Evolutionary conservation across 2,113 vertebrate genomes (phyloP), one percentile per base, ranked within the genome.

Genomic region (Axis porcinus): DNA sequence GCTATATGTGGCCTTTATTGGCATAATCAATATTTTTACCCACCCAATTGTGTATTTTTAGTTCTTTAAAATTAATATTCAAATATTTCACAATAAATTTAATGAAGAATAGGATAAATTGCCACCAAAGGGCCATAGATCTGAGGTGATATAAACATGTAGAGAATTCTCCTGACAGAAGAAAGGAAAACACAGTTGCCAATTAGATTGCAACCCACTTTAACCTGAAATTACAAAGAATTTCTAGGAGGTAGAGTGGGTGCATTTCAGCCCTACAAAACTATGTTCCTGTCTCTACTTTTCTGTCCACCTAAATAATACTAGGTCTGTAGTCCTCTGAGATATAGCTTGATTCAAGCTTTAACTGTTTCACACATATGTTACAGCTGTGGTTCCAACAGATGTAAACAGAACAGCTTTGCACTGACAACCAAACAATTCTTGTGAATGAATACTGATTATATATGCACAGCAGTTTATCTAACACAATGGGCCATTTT

Each of bases 391-490:
- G 97, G 83, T 9, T 96, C 98, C 97, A 97, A 97, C 95, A 97
- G 96, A 97, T 97, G 95, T 97, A 96, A 98, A 98, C 64, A 97
- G 94, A 98, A 96, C 50, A 93, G 64, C 70, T 98, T 97, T 97
- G 94, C 92, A 97, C 47, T 97, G 98, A 96, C 97, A 28, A 97
- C 40, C 50, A 94, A 91, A 92, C 70, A 98, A 93, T 81, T 97
- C 97, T 97, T 97, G 83, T 96, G 97, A 98, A 98, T 97, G 97
- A 98, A 98, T 97, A 95, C 93, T 98, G 97, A 98, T 98, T 98
- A 96, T 96, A 81, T 97, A 96, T 96, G 89, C 86, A 94, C 79
- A 86, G 95, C 96, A 91, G 95, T 95, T 95, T 95, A 58, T 15
- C 6, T 97, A 97, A 97, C 94, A 95, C 93, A 98, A 76, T 91